Base-by-base conservation (phyloP, 2,113 vertebrate species). In the Terrapene triunguis region DNA sequence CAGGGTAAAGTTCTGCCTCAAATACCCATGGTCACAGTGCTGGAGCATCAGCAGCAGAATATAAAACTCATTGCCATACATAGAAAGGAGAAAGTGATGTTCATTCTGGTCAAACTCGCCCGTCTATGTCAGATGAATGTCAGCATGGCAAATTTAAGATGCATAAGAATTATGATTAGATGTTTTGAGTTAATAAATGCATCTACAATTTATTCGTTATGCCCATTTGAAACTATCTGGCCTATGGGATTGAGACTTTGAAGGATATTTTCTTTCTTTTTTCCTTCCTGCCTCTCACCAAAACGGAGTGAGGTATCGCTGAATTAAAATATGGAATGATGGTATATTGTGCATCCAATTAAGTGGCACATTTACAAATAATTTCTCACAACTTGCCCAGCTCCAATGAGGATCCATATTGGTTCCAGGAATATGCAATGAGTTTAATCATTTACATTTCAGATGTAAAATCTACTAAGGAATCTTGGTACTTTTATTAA, bases 361-460 rank as follows among this genome's bases (percentile, higher is more conserved):
- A 96, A 95, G 69, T 65, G 76, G 53, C 69, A 50, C 80, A 87
- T 91, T 97, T 95, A 93, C 85, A 97, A 96, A 96, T 85, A 94
- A 94, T 82, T 91, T 94, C 96, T 96, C 84, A 90, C 82, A 96
- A 89, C 85, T 53, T 54, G 32, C 35, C n/a, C 42, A 88, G 55
- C 62, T 91, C 87, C 94, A 96, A 97, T 74, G 57, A 93, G 76
- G 82, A 87, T 62, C 88, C 78, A 78, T 76, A 47, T 42, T 16
- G 11, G 2, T 90, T 93, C 89, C 90, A 74, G 84, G 62, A 78
- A 94, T 22, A 24, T 14, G 69, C 62, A 87, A n/a, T 16, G 88
- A 59, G 8, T 87, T 32, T 88, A 53, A 57, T 90, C 14, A 89
- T 90, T 96, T 72, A 19, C 74, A 80, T 95, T 90, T 94, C 84